These are phyloP conservation scores for Antigone vipio DNA, from an alignment of 2,113 vertebrate genomes.

Conservation along the genomic window DNA sequence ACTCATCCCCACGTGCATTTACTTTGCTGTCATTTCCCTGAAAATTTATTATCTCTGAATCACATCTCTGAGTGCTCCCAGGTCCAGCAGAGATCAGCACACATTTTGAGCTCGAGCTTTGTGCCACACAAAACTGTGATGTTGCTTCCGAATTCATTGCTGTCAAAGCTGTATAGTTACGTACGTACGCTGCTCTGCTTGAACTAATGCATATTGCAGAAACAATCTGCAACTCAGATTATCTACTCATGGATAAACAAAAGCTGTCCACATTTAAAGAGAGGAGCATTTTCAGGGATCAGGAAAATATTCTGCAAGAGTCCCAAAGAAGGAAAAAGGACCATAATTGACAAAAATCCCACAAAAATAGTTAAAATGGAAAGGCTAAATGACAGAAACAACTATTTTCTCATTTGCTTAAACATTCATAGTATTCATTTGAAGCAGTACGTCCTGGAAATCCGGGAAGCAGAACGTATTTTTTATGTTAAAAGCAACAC, in stretches of 20 bases:
- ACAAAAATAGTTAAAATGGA: not conserved
- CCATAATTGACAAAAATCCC: not conserved
- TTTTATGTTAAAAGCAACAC: not conserved
- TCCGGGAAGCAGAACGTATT: not conserved
- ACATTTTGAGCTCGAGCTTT: not conserved
- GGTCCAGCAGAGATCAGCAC: not conserved
- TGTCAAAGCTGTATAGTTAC: not conserved
- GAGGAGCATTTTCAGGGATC: not conserved
- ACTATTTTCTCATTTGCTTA: not conserved
- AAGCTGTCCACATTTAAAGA: not conserved
- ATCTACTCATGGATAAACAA: not conserved
- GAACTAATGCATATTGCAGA: not conserved
- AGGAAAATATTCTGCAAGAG: not conserved
- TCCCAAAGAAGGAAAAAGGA: not conserved
- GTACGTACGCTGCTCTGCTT: not conserved
- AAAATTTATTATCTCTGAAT: not conserved
- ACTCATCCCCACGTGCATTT: not conserved
- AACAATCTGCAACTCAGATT: not conserved
- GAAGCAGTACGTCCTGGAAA: not conserved
- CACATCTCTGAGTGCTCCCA: not conserved
- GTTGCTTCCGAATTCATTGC: not conserved
- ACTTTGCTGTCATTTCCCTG: not conserved
- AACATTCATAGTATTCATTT: not conserved
- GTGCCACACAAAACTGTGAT: not conserved
- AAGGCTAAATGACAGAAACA: not conserved